phyloP scores from a whole-genome alignment of 1,140 invertebrate genomes.

The Doryteuthis pealeii region DNA sequence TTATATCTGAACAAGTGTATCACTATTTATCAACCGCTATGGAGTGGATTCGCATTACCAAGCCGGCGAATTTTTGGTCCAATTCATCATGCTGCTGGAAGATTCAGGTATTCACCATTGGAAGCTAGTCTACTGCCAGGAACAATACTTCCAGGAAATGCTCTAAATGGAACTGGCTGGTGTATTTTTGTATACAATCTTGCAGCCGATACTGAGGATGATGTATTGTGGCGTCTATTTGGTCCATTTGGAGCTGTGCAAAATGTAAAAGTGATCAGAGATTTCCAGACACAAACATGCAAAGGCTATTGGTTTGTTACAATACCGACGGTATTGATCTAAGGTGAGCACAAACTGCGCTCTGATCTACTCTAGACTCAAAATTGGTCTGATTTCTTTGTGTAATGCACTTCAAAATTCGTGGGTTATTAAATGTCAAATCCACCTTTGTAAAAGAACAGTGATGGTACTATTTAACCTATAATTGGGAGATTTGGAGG shows the following conservation, averaged over 20 bases:
- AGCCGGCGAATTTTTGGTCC: conserved; percentile 79
- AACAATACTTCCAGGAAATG: conserved; percentile 33
- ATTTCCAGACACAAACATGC: conserved; percentile 97
- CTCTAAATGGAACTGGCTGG: conserved; percentile 67
- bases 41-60: too few species aligned
- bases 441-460: too few species aligned
- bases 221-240: conserved; percentile 97
- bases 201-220: conserved; percentile 97
- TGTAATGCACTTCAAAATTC: too few species aligned
- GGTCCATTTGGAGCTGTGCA: conserved; percentile 98
- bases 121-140: conserved; percentile 45
- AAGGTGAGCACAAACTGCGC: too few species aligned
- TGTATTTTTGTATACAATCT: conserved; percentile 99
- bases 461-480: too few species aligned
- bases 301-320: conserved; percentile 99
- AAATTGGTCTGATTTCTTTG: too few species aligned
- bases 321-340: too few species aligned
- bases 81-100: conserved; percentile 85
- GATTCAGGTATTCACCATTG: conserved; percentile 72
- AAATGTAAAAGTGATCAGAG: conserved; percentile 93
- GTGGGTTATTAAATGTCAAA: too few species aligned
- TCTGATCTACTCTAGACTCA: too few species aligned
- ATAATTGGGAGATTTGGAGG: too few species aligned
- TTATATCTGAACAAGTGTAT: too few species aligned
- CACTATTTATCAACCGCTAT: too few species aligned